A percentile compares a stretch with the other conserved stretches of the same genome.
These are phyloP conservation scores for Platichthys flesus DNA, from an alignment of 2,113 vertebrate genomes.

Conservation along the genomic window DNA sequence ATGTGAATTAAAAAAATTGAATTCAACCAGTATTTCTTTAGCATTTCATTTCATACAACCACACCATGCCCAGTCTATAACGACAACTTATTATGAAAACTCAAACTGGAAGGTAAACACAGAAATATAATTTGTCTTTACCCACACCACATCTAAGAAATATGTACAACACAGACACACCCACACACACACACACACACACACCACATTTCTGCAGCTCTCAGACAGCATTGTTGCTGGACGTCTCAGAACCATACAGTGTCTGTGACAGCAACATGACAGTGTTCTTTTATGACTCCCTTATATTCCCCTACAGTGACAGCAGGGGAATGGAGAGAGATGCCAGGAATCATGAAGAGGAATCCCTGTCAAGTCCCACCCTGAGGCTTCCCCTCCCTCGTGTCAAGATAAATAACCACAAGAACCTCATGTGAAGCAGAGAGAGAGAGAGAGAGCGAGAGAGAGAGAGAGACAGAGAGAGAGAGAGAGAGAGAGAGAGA, in stretches of 20 bases:
- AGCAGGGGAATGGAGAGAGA: conserved; percentile 62
- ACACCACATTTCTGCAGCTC: conserved; percentile 19
- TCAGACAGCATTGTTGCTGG: conserved; percentile 6
- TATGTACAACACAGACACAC: neutral
- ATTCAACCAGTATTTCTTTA: neutral
- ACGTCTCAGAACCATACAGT: conserved; percentile 46
- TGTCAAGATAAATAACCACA: conserved; percentile 68
- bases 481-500: too few species aligned
- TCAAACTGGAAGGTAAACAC: conserved; percentile 41
- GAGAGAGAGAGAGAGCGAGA: neutral
- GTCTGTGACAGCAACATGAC: conserved; percentile 74
- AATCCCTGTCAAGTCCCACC: conserved; percentile 68
- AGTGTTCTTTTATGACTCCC: conserved; percentile 68
- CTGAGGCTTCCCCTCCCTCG: conserved; percentile 58
- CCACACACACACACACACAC: neutral
- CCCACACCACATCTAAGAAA: neutral
- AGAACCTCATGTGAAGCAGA: conserved; percentile 43
- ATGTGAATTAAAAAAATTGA: neutral
- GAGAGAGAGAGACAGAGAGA: neutral
- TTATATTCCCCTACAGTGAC: conserved; percentile 67
- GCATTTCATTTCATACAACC: neutral
- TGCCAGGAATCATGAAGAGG: conserved; percentile 69
- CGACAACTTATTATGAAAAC: conserved; percentile 19
- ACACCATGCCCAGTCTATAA: neutral
- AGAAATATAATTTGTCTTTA: conserved; percentile 25